phyloP scores from a whole-genome alignment of 2,113 vertebrate species.

The Elgaria multicarinata region DNA sequence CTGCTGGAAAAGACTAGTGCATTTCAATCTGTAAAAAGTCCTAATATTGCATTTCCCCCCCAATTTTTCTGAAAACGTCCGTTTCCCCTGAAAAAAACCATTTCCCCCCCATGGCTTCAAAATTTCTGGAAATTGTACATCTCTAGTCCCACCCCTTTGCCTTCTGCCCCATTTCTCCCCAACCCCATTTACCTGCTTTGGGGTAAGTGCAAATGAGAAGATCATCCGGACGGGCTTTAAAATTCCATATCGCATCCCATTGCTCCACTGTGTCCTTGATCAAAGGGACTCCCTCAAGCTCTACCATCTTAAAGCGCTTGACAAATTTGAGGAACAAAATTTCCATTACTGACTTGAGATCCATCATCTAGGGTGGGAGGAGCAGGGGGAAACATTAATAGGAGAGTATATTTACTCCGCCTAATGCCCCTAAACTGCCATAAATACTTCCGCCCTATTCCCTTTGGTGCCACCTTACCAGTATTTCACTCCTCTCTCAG shows the following conservation, averaged over 20 bases:
- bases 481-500: background rate
- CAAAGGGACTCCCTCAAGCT: constrained; percentile 74
- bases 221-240: constrained; percentile 79
- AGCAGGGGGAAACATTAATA: too few species aligned
- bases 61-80: too few species aligned
- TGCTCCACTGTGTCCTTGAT: constrained; percentile 68
- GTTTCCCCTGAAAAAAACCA: too few species aligned
- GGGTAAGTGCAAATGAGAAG: constrained; percentile 85
- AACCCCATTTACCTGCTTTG: constrained; percentile 70
- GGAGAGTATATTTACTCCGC: too few species aligned
- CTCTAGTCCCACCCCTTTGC: too few species aligned
- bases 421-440: background rate
- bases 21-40: too few species aligned
- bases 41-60: too few species aligned
- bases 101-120: too few species aligned
- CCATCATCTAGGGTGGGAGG: background rate
- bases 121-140: too few species aligned
- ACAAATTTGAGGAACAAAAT: background rate
- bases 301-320: constrained; percentile 40
- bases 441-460: too few species aligned
- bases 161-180: background rate
- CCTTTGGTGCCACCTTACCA: background rate
- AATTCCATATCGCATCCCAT: constrained; percentile 75
- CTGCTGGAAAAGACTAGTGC: too few species aligned
- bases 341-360: background rate